Evolutionary conservation across 2,888 invertebrate genomes (phyloP).

Genomic region (Rapana venosa): DNA sequence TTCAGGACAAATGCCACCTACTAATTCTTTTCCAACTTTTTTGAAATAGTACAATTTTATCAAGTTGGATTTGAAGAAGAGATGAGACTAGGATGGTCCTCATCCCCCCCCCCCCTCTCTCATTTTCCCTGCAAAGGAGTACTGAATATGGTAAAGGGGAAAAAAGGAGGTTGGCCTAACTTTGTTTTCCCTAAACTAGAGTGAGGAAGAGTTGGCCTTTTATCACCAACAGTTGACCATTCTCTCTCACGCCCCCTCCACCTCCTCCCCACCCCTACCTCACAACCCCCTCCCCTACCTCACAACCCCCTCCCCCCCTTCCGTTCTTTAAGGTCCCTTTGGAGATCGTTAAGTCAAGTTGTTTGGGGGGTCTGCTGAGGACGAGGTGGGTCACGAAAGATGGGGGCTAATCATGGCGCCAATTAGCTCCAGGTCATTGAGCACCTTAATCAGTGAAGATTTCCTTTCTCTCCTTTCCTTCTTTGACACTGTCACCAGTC

Average conservation of each 20-base stretch:
- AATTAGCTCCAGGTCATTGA: conserved; percentile 22
- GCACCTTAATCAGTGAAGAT: background rate
- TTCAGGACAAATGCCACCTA: too few relatives aligned
- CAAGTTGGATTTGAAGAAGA: too few relatives aligned
- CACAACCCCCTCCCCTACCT: background rate
- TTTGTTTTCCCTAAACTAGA: background rate
- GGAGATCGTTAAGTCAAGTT: background rate
- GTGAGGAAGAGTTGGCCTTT: background rate
- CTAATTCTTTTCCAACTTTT: too few relatives aligned
- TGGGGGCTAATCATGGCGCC: background rate
- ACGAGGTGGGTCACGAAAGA: background rate
- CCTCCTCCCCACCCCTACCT: background rate
- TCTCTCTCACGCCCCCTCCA: too few relatives aligned
- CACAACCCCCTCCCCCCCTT: background rate
- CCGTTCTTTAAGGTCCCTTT: background rate
- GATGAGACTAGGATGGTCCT: too few relatives aligned
- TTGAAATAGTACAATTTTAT: too few relatives aligned
- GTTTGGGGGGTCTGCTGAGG: background rate
- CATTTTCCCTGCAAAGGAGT: background rate
- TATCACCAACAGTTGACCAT: background rate
- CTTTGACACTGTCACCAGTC: too few relatives aligned
- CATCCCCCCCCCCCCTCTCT: background rate
- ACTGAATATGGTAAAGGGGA: background rate
- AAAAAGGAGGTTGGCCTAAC: background rate
- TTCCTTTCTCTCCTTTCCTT: background rate